Conservation (phyloP, 1,140 invertebrate species). For the Temnothorax curvispinosus region DNA sequence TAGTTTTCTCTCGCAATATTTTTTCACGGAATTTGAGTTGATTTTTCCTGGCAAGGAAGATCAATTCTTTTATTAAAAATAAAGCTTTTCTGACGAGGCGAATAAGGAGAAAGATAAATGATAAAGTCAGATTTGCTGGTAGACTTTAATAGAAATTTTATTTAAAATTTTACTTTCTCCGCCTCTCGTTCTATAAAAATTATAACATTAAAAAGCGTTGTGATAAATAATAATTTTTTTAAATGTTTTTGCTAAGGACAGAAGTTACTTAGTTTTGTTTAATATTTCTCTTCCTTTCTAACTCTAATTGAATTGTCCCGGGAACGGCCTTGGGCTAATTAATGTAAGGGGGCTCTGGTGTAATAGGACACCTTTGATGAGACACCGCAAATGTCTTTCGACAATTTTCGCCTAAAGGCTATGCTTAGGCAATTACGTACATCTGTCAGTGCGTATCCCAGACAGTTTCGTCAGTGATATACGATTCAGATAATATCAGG, state of each 20-base stretch:
- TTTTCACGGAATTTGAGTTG: neutral
- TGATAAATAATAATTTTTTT: neutral
- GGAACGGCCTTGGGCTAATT: conserved; percentile 15
- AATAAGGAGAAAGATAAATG: neutral
- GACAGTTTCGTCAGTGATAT: conserved; percentile 16
- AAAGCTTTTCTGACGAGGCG: neutral
- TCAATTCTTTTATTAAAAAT: neutral
- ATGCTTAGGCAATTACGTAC: neutral
- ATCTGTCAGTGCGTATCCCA: neutral
- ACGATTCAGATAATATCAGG: conserved; percentile 34
- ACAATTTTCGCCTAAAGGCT: neutral
- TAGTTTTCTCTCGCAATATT: neutral
- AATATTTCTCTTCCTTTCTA: neutral
- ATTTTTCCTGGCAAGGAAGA: neutral
- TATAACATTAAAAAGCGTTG: neutral
- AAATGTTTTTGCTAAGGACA: neutral
- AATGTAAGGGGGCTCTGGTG: neutral
- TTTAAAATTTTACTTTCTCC: neutral
- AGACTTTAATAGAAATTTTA: neutral
- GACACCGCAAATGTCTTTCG: neutral
- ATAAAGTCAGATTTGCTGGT: neutral
- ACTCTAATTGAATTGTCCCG: neutral
- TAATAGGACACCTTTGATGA: neutral
- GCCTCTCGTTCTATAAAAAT: neutral
- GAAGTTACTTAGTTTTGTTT: neutral